These are phyloP conservation scores for Actinemys pallida DNA, from an alignment of 2,113 vertebrate species.

Conservation along the genomic window DNA sequence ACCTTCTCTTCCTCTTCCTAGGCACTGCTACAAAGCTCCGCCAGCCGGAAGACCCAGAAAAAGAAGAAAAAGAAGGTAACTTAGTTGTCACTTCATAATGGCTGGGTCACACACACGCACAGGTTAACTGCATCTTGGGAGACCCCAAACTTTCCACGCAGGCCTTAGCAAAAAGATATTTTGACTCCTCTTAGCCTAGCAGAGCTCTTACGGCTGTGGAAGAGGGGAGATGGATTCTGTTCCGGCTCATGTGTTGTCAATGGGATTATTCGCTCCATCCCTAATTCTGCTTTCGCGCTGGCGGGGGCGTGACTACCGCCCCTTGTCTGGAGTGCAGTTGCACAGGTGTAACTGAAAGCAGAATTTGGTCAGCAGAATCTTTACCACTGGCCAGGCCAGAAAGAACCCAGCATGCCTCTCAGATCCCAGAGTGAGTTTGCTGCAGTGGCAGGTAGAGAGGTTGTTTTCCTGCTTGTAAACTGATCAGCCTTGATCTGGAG, in stretches of 20 bases:
- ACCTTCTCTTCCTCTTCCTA: slow-evolving; percentile 55
- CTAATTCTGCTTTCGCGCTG: background rate
- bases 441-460: background rate
- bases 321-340: background rate
- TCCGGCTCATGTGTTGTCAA: background rate
- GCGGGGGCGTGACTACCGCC: too few species aligned
- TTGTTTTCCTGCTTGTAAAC: too few species aligned
- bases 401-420: background rate
- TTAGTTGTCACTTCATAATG: background rate
- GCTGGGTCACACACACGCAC: background rate
- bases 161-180: background rate
- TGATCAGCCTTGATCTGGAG: background rate
- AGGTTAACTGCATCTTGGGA: background rate
- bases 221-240: background rate
- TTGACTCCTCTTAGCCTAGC: background rate
- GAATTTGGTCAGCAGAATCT: background rate
- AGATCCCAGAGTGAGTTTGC: too few species aligned
- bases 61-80: slow-evolving; percentile 99
- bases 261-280: background rate
- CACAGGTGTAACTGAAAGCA: background rate
- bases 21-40: slow-evolving; percentile 96
- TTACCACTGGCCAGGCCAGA: background rate
- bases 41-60: slow-evolving; percentile 97
- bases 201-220: background rate
- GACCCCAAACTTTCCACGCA: fast-evolving